phyloP scores from a whole-genome alignment of 2,888 invertebrate species.

The Macroteleia sp. region DNA sequence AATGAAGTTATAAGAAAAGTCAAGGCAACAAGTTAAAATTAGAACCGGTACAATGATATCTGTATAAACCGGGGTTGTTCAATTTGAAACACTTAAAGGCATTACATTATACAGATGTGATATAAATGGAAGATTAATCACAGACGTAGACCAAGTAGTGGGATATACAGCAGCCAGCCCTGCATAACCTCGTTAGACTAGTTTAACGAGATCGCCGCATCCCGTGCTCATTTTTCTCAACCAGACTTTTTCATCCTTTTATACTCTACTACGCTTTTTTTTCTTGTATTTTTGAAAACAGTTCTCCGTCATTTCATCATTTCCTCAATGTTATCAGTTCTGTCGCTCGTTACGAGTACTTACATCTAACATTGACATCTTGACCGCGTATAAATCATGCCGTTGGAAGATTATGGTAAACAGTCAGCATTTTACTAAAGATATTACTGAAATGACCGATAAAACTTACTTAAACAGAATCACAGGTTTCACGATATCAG shows the following conservation, averaged over 20 bases:
- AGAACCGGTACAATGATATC: conserved; percentile 40
- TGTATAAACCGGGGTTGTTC: conserved; percentile 36
- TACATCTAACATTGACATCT: conserved; percentile 30
- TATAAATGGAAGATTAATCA: conserved; percentile 61
- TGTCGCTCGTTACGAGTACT: conserved; percentile 29
- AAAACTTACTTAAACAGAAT: no score
- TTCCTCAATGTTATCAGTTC: conserved; percentile 33
- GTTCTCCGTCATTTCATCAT: conserved; percentile 28
- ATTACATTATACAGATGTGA: conserved; percentile 45
- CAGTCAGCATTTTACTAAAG: neutral
- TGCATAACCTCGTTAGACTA: conserved; percentile 75
- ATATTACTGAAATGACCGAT: no score
- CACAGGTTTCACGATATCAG: no score
- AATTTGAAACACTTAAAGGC: conserved; percentile 57
- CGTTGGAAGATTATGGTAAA: conserved; percentile 11
- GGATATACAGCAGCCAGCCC: conserved; percentile 53
- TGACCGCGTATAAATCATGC: conserved; percentile 22
- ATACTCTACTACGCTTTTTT: no score
- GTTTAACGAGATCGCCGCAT: conserved; percentile 77
- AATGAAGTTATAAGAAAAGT: conserved; percentile 46
- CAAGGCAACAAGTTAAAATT: conserved; percentile 36
- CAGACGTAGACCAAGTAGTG: conserved; percentile 41
- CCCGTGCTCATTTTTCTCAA: conserved; percentile 70
- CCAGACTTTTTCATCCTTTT: no score
- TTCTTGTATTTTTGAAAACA: no score